A percentile compares a stretch with the other conserved stretches of the same genome.
phyloP scores from a whole-genome alignment of 2,797 vertebrate species.

The Cephalopachus bancanus region DNA sequence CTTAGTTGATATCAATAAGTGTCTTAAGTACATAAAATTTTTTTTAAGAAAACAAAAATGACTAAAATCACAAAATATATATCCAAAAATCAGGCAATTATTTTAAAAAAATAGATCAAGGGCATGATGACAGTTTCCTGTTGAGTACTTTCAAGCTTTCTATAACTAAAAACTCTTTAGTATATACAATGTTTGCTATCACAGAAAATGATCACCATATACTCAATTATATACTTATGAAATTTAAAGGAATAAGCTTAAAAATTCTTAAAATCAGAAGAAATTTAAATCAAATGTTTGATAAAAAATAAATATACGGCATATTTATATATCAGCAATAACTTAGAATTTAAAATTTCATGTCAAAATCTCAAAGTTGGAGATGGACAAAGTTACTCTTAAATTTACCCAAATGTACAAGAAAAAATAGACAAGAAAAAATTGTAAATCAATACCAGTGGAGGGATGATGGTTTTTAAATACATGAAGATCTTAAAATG shows the following conservation, averaged over 20 bases:
- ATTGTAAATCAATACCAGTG: neutral
- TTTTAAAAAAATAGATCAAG: conserved; percentile 17
- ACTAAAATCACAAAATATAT: conserved; percentile 47
- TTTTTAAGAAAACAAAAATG: conserved; percentile 44
- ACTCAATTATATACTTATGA: neutral
- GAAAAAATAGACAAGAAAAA: neutral
- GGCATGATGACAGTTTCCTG: neutral
- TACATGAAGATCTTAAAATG: neutral
- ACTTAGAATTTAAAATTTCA: conserved; percentile 16
- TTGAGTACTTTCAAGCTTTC: conserved; percentile 5
- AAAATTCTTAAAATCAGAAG: conserved; percentile 43
- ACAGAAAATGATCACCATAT: conserved; percentile 16
- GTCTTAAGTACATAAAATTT: neutral
- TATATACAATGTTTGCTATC: conserved; percentile 35
- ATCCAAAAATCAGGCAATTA: neutral
- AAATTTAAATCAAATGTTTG: neutral
- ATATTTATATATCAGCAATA: neutral
- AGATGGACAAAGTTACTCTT: neutral
- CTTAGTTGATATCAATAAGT: neutral
- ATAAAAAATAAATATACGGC: neutral
- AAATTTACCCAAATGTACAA: neutral
- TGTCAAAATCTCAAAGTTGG: conserved; percentile 31
- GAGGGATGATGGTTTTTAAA: neutral
- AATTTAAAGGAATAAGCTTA: neutral
- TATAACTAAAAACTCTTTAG: conserved; percentile 5